Evolutionary conservation across 2,888 invertebrate genomes (phyloP), one percentile per base, ranked within the genome.

Genomic region (Lysandra coridon): DNA sequence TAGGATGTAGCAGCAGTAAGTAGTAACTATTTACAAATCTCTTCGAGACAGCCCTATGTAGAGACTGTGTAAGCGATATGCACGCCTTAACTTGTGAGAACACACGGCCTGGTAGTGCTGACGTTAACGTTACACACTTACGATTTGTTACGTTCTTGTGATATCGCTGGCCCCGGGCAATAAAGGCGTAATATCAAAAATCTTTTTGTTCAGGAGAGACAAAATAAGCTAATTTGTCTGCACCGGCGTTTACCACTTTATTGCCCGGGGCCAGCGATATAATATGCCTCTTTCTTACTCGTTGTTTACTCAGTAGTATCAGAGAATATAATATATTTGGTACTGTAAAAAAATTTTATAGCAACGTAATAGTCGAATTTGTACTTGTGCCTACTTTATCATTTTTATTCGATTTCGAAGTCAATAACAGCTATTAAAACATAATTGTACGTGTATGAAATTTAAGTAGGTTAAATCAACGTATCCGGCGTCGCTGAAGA

Each of bases 401-500:
- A 44, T 44, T 44, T 44, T 49, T 44, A 44, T 10, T 44, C 44
- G 7, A 44, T 44, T 44, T 44, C 10, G 10, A 44, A 10, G 10
- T 49, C 2, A 44, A 44, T 10, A 57, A 76, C 33, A 7, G 30
- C 33, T 33, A 76, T 30, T 37, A 57, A 75, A 33, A 57, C 57
- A 37, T 76, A 57, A 57, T 76, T 76, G 57, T 76, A 57, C 76
- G 53, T 76, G 76, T n/a, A 30, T 17, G 17, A 76, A 57, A 57
- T 76, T 33, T 76, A 76, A 57, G n/a, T 76, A 53, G 76, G 76
- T 76, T 75, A 23, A 23, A 75, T 44, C 75, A 57, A 53, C 33
- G 33, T 33, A 69, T 69, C 33, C 4, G 69, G 33, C 23, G 33
- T 17, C 69, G 69, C 33, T 37, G 6, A 69, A 69, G 17, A 69